Percentiles rank a stretch among this genome's conserved stretches.
Evolutionary conservation across 2,888 invertebrate species (phyloP).

Genomic region (Sarcophaga variegata): DNA sequence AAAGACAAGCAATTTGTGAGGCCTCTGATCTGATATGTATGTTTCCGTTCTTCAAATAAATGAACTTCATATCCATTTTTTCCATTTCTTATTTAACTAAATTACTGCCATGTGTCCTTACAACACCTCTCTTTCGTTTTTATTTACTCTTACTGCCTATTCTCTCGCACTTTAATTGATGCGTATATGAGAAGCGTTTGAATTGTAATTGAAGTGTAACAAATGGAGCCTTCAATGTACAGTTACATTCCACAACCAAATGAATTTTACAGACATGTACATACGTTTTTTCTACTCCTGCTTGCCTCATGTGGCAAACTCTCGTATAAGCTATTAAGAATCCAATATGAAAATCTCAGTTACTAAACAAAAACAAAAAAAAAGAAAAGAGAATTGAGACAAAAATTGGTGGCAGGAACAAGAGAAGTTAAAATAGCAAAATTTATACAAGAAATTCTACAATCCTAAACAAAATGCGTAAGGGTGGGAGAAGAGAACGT

Average conservation of each 20-base stretch:
- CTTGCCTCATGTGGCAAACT: background rate
- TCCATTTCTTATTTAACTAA: no score
- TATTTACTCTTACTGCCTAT: no score
- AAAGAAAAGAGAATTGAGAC: background rate
- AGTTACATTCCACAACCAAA: slow-evolving; percentile 9
- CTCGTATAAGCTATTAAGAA: slow-evolving; percentile 25
- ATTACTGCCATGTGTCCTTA: no score
- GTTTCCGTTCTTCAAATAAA: no score
- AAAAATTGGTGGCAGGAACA: slow-evolving; percentile 11
- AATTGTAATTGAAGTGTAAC: slow-evolving; percentile 56
- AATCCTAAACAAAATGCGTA: slow-evolving; percentile 16
- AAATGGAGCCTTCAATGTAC: slow-evolving; percentile 53
- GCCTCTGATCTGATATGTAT: no score
- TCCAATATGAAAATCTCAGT: slow-evolving; percentile 68
- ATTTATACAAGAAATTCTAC: slow-evolving; percentile 33
- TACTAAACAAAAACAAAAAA: no score
- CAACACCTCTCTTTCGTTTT: no score
- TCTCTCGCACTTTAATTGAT: slow-evolving; percentile 22
- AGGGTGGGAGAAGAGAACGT: background rate
- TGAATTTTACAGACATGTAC: slow-evolving; percentile 37
- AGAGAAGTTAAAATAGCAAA: slow-evolving; percentile 6
- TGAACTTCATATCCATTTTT: no score
- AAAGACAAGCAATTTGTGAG: no score
- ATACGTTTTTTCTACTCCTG: slow-evolving; percentile 23
- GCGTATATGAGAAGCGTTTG: slow-evolving; percentile 8